Conservation (phyloP, 2,888 invertebrate species). For the Panopea generosa region DNA sequence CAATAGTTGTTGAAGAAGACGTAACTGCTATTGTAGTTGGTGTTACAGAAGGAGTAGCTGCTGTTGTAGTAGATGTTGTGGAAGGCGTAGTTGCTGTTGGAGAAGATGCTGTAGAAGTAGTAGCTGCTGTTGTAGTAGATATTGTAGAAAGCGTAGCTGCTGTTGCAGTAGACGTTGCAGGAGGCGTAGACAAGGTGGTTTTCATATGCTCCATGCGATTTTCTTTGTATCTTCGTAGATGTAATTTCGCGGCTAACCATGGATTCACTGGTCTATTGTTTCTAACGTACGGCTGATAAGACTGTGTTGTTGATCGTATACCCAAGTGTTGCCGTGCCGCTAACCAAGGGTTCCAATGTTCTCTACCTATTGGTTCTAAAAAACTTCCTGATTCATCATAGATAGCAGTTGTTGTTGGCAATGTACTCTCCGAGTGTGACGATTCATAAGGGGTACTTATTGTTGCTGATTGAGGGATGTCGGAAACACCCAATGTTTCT, state of each 20-base stretch:
- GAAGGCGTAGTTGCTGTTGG: no score
- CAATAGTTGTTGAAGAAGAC: no score
- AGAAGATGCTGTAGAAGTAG: background rate
- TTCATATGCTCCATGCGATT: background rate
- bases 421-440: background rate
- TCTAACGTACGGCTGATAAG: background rate
- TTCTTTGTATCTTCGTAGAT: background rate
- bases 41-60: no score
- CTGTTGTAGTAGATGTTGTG: no score
- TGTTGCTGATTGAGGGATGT: no score
- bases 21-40: no score
- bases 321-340: slow-evolving; percentile 3
- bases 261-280: background rate
- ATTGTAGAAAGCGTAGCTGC: no score
- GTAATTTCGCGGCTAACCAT: slow-evolving; percentile 4
- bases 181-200: no score
- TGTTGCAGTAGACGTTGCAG: no score
- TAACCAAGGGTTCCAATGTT: slow-evolving; percentile 6
- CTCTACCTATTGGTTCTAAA: no score
- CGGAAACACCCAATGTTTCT: no score
- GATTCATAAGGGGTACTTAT: background rate
- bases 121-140: background rate
- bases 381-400: no score
- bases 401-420: background rate
- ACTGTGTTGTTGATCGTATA: background rate